Conservation (phyloP, 1,140 invertebrate genomes). For the Atta colombica region DNA sequence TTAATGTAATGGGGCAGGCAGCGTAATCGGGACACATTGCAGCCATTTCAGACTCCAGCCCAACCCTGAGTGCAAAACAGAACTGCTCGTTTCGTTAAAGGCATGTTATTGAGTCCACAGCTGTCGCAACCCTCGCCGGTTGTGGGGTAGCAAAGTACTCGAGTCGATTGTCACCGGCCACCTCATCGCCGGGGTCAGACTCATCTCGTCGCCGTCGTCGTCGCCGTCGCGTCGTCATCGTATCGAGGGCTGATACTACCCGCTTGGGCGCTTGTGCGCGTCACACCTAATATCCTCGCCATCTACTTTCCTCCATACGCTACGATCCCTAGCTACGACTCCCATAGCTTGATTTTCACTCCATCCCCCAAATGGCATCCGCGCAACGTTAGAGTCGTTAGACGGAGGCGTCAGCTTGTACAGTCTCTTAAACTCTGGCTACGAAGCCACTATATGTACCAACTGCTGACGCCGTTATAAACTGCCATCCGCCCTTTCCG, state of each 20-base stretch:
- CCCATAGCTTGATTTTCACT: conserved; percentile 77
- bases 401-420: conserved; percentile 85
- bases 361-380: conserved; percentile 69
- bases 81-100: conserved; percentile 49
- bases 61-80: conserved; percentile 1
- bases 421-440: conserved; percentile 86
- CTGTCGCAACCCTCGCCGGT: conserved; percentile 81
- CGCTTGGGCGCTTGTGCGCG: conserved; percentile 62
- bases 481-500: conserved; percentile 76
- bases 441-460: conserved; percentile 79
- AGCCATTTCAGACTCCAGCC: conserved; percentile 47
- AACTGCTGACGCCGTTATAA: conserved; percentile 87
- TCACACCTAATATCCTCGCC: conserved; percentile 65
- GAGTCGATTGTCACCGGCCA: conserved; percentile 85
- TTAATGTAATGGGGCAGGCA: conserved; percentile 43
- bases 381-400: conserved; percentile 77
- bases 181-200: conserved; percentile 83
- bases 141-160: conserved; percentile 70
- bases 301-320: conserved; percentile 64
- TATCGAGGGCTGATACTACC: conserved; percentile 81
- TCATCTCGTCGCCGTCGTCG: conserved; percentile 74
- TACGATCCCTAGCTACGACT: conserved; percentile 34
- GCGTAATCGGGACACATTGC: conserved; percentile 20
- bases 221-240: conserved; percentile 18
- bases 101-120: conserved; percentile 86